Percentiles rank a stretch among this genome's conserved stretches.
Evolutionary conservation across 2,113 vertebrate species (phyloP).

Genomic region (Triplophysa siluroides): DNA sequence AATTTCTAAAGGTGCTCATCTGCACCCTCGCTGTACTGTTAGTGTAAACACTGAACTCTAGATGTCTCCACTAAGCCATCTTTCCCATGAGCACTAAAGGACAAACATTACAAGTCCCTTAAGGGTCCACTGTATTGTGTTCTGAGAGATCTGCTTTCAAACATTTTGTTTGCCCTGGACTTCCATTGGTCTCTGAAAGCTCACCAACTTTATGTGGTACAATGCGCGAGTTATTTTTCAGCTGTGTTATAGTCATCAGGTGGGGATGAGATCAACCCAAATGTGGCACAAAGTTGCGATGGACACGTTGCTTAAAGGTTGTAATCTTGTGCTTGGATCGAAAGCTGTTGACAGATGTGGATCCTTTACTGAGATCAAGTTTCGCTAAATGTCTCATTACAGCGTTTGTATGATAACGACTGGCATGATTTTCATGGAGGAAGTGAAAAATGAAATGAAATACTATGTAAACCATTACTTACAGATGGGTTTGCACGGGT

Average conservation of each 20-base stretch:
- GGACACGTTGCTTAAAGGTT: conserved; percentile 4
- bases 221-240: conserved; percentile 7
- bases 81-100: background rate
- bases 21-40: background rate
- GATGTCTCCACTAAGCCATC: conserved; percentile 31
- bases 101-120: background rate
- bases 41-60: conserved; percentile 15
- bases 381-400: background rate
- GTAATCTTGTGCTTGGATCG: background rate
- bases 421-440: background rate
- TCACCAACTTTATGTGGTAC: background rate
- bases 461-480: too few relatives aligned
- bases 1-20: background rate
- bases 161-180: background rate
- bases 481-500: too few relatives aligned
- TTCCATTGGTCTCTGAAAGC: background rate
- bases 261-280: conserved; percentile 15
- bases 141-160: background rate
- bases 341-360: background rate
- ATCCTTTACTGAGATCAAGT: conserved; percentile 1
- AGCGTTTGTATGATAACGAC: background rate
- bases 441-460: too few relatives aligned
- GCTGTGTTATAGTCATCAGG: conserved; percentile 21
- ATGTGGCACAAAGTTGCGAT: background rate
- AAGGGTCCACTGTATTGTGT: background rate